phyloP scores from a whole-genome alignment of 2,888 invertebrate species.

The Thymelicus sylvestris region DNA sequence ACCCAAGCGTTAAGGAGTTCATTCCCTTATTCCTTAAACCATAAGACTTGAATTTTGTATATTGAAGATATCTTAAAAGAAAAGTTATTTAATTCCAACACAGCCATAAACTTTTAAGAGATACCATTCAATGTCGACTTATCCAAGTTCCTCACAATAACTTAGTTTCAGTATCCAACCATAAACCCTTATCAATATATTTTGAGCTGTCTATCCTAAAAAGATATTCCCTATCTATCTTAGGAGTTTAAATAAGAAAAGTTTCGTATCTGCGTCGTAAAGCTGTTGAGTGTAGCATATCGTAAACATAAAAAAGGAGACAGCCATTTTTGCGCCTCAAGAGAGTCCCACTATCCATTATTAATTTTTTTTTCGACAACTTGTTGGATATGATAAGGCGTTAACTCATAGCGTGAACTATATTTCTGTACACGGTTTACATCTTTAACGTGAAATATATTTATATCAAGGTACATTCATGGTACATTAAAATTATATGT shows the following conservation, averaged over 20 bases:
- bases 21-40: too few species aligned
- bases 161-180: neutral
- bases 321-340: constrained; percentile 18
- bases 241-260: constrained; percentile 10
- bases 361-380: constrained; percentile 13
- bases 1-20: too few species aligned
- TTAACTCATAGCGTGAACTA: constrained; percentile 1
- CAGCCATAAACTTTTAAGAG: too few species aligned
- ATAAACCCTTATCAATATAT: constrained; percentile 6
- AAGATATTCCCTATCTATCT: constrained; percentile 10
- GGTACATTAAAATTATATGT: too few species aligned
- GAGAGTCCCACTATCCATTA: constrained; percentile 29
- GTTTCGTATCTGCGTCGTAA: constrained; percentile 32
- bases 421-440: too few species aligned
- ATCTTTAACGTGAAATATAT: too few species aligned
- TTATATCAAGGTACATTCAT: too few species aligned
- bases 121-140: neutral
- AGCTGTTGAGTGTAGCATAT: constrained; percentile 13
- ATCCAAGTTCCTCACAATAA: neutral
- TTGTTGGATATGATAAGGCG: constrained; percentile 12
- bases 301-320: constrained; percentile 32
- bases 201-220: neutral
- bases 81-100: too few species aligned
- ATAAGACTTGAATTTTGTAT: too few species aligned
- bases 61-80: too few species aligned